Base-by-base conservation (phyloP, 2,113 vertebrate species). In the Todiramphus saurophagus region DNA sequence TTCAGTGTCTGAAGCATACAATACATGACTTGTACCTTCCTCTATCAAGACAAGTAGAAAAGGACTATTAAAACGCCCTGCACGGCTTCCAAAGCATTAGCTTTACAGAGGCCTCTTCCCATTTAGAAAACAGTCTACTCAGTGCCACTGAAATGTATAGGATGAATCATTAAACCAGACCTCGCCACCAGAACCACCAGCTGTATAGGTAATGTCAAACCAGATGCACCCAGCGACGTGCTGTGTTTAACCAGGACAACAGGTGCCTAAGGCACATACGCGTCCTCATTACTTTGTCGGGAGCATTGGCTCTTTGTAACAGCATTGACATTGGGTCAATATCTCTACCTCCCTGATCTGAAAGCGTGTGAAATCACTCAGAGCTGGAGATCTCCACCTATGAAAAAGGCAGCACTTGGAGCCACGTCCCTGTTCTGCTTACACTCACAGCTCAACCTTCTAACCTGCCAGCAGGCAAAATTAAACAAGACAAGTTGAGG, bases 211-310 rank as follows among this genome's bases (percentile, higher is more conserved):
- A 79, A 87, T 4, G 15, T 67, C 86, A 70, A 72, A 93, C 15
- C 90, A 86, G 76, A 83, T 10, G 64, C 41, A 31, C 41, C 4
- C 69, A 24, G 70, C n/a, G 55, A 0, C 2, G 41, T 25, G 66
- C 81, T 66, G 66, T 37, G 72, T 46, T 67, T 87, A 96, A 96
- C 87, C 77, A 92, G 96, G 94, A 68, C 89, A 94, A 62, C 86
- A 89, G 95, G 94, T 94, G 95, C 92, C 96, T 91, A 44, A 87
- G 96, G 96, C 96, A 92, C 62, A 82, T 1, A 8, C 1, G 0
- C 5, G 91, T 46, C 95, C 94, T 66, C 90, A n/a, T 84, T 68
- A 44, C 68, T 86, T 11, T 59, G 83, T 44, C 43, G 69, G 67
- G 44, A 92, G 73, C 35, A 2, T 1, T 67, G 60, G 73, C 80